These are phyloP conservation scores for Onthophagus sagittarius DNA, from an alignment of 2,888 invertebrate species.

Conservation along the genomic window DNA sequence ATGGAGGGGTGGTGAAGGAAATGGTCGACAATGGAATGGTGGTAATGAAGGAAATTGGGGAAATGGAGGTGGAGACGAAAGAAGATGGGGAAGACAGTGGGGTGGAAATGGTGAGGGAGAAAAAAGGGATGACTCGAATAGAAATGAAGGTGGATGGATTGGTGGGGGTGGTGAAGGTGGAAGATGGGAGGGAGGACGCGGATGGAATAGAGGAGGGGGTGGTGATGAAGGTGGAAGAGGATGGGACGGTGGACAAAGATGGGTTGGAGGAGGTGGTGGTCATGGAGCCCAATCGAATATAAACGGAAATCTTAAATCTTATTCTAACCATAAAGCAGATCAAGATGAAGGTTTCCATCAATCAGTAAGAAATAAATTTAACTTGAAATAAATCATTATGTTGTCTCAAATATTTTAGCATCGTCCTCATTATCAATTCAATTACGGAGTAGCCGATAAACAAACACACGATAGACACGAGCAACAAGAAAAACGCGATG, in stretches of 20 bases:
- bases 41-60: not conserved
- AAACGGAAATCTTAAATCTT: not conserved
- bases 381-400: not conserved
- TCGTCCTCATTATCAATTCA: conserved; percentile 49
- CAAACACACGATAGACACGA: conserved; percentile 56
- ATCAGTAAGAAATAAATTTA: not conserved
- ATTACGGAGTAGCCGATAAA: conserved; percentile 56
- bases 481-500: conserved; percentile 54
- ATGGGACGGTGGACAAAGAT: not conserved
- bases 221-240: not conserved
- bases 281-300: conserved; percentile 3
- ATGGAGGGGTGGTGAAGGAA: no score
- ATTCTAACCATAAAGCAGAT: not conserved
- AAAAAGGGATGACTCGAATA: not conserved
- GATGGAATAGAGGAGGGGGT: conserved; percentile 1
- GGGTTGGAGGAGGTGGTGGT: not conserved
- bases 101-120: not conserved
- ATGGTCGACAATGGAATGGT: not conserved
- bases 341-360: not conserved
- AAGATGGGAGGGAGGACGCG: not conserved
- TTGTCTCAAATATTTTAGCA: not conserved
- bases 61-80: not conserved
- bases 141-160: not conserved
- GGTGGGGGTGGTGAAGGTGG: not conserved
- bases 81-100: not conserved